Evolutionary conservation across 2,888 invertebrate genomes (phyloP).

Genomic region (Meghimatium bilineatum): DNA sequence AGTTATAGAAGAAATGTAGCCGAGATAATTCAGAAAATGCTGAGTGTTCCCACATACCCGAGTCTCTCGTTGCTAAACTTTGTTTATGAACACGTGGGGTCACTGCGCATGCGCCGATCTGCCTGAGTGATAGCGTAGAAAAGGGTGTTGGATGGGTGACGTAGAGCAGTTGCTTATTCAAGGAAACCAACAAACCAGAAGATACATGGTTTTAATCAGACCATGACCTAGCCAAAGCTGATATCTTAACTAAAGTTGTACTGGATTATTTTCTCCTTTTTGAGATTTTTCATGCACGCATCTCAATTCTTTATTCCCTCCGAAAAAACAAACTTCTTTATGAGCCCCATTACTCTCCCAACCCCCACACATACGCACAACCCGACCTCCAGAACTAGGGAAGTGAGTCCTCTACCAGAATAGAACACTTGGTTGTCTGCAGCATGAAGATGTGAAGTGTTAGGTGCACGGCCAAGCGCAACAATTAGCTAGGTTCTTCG

Average conservation of each 20-base stretch:
- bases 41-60: slow-evolving; percentile 65
- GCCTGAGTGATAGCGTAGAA: slow-evolving; percentile 56
- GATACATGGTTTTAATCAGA: background rate
- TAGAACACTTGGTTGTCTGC: background rate
- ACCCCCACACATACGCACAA: background rate
- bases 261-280: background rate
- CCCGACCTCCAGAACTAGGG: too few relatives aligned
- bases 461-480: background rate
- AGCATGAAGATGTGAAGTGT: background rate
- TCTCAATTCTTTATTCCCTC: background rate
- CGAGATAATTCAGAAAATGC: slow-evolving; percentile 60
- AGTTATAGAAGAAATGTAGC: slow-evolving; percentile 60
- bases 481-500: background rate
- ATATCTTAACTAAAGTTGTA: background rate
- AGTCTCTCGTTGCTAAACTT: slow-evolving; percentile 69
- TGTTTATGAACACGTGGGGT: slow-evolving; percentile 75
- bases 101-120: slow-evolving; percentile 71
- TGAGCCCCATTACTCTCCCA: too few relatives aligned
- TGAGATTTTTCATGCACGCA: background rate
- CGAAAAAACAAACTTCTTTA: too few relatives aligned
- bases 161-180: background rate
- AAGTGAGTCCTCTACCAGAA: background rate
- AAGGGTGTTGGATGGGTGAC: slow-evolving; percentile 45
- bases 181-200: background rate
- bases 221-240: background rate